These are phyloP conservation scores for Pseudorasbora parva DNA, from an alignment of 2,113 vertebrate genomes.

Conservation along the genomic window DNA sequence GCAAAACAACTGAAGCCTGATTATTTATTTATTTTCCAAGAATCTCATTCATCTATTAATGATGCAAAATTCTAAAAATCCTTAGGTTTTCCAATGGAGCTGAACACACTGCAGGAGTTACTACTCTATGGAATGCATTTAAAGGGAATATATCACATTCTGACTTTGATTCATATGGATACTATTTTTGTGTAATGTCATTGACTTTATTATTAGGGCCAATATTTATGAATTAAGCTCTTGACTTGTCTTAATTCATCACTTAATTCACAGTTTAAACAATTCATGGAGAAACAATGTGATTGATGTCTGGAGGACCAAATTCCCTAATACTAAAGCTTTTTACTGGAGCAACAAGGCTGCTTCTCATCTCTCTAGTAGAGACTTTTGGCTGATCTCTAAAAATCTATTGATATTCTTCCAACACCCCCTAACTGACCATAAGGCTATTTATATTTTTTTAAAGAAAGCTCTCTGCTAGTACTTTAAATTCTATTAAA, in stretches of 20 bases:
- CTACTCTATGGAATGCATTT: neutral
- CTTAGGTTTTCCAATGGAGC: neutral
- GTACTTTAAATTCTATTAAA: neutral
- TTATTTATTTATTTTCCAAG: neutral
- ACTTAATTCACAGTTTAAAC: neutral
- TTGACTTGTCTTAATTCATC: neutral
- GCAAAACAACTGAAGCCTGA: neutral
- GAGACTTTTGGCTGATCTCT: neutral
- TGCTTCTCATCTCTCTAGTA: neutral
- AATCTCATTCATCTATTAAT: neutral
- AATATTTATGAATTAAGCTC: slow-evolving; percentile 4
- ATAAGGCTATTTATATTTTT: neutral
- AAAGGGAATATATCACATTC: neutral
- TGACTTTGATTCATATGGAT: neutral
- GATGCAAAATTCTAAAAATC: neutral
- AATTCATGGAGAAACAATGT: neutral
- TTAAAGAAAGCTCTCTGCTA: neutral
- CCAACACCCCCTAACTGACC: neutral
- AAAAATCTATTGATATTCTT: neutral
- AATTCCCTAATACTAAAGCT: neutral
- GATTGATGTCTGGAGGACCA: neutral
- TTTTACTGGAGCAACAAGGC: neutral
- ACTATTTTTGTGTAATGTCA: neutral
- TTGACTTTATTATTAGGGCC: neutral
- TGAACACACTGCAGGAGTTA: neutral